Evolutionary conservation across 2,113 vertebrate genomes (phyloP).

Genomic region (Chrysemys picta): DNA sequence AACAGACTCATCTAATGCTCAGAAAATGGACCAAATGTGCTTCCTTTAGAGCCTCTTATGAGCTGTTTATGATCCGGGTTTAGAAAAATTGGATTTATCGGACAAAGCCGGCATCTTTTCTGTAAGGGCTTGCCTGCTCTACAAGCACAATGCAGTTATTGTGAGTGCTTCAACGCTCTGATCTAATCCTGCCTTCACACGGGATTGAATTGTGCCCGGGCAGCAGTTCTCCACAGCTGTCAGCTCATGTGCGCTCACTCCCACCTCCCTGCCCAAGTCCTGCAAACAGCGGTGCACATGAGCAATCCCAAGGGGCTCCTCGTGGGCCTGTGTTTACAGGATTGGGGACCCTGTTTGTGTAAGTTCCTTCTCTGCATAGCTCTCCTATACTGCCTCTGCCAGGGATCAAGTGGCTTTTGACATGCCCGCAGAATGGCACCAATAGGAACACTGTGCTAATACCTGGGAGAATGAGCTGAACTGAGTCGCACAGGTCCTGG

Average conservation of each 20-base stretch:
- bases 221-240: not conserved
- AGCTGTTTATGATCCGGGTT: not conserved
- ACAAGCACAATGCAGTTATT: not conserved
- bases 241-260: not conserved
- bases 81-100: not conserved
- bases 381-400: not conserved
- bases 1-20: not conserved
- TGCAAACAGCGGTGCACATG: not conserved
- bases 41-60: not conserved
- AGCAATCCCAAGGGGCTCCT: not conserved
- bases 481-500: not conserved
- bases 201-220: not conserved
- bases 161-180: not conserved
- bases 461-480: not conserved
- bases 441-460: not conserved
- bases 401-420: not conserved
- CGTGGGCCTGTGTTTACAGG: not conserved
- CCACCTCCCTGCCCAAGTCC: not conserved
- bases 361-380: not conserved
- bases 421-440: not conserved
- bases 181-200: not conserved
- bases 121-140: too few species aligned
- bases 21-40: not conserved
- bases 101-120: not conserved
- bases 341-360: not conserved